Evolutionary conservation across 1,140 invertebrate genomes (phyloP), one percentile per base, ranked within the genome.

Genomic region (Gonatopus flavifemur): DNA sequence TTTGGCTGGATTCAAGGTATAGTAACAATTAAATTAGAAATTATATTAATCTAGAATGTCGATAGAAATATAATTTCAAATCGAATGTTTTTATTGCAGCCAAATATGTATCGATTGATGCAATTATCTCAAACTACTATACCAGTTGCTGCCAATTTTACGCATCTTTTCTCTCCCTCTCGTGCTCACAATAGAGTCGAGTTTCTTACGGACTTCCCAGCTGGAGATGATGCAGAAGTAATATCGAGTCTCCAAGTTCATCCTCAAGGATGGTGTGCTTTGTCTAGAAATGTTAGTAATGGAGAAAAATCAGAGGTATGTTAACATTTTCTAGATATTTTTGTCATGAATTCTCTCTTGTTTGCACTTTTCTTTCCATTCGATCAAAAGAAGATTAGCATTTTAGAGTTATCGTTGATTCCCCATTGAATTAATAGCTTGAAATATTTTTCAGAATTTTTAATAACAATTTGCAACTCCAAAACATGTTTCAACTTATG

Each of bases 161-260:
- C 89, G 60, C 85, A 89, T 67, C 76, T 94, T n/a, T 94, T 94
- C 69, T 86, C 85, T 21, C 77, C 81, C 21, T 82, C 78, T 7
- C 81, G 91, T 25, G 83, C 83, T 50, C 81, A 87, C 49, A 96
- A 96, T 75, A 81, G 93, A 35, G 84, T 96, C 2, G 93, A 96
- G 74, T 88, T 96, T 64, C 84, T 96, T 5, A 87, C 88, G 1
- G 94, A 96, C 79, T 96, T 96, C 71, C 92, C 93, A 0, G 76
- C 81, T 20, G 84, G 84, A 1, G 90, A 94, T 69, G 90, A 94
- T 59, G 92, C 93, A 0, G 90, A 94, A 76, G 88, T 93, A 42
- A 91, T 96, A 57, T 89, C 90, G 56, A 93, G 92, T 13, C 76
- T 94, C 33, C 89, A 94, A 81, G 86, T 97, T 53, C 93, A 97